A percentile compares a stretch with the other conserved stretches of the same genome.
Conservation (phyloP, 2,888 invertebrate species). For the Scaptodrosophila latifasciaeformis region DNA sequence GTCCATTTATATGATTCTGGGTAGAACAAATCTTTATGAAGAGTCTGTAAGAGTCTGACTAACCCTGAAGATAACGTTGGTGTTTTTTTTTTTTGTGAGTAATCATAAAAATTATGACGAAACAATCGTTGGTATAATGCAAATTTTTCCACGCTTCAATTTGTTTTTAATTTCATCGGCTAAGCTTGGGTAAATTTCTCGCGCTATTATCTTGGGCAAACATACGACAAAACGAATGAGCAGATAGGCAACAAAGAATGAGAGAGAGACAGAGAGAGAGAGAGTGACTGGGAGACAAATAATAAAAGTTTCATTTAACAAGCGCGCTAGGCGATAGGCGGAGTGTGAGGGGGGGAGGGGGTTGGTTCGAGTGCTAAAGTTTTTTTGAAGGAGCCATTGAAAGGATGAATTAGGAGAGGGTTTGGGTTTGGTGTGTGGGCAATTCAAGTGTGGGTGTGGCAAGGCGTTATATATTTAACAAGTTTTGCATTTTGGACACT, state of each 20-base stretch:
- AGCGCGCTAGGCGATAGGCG: constrained; percentile 9
- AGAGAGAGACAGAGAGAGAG: background rate
- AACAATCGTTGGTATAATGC: constrained; percentile 15
- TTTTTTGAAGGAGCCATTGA: too few species aligned
- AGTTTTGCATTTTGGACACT: constrained; percentile 58
- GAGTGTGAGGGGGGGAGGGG: background rate
- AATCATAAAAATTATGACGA: constrained; percentile 48
- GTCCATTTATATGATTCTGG: too few species aligned
- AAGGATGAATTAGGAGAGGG: too few species aligned
- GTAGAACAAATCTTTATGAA: too few species aligned
- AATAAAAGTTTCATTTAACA: background rate
- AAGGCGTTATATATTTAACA: constrained; percentile 41
- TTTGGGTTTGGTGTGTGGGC: background rate
- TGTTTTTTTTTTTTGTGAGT: background rate
- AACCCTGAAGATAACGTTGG: too few species aligned
- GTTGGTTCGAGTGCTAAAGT: too few species aligned
- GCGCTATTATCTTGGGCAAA: constrained; percentile 39
- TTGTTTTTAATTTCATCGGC: constrained; percentile 47
- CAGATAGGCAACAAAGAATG: too few species aligned
- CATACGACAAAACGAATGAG: constrained; percentile 16
- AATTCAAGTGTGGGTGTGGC: constrained; percentile 14
- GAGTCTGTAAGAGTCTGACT: too few species aligned
- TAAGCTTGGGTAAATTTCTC: constrained; percentile 34
- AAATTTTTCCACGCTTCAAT: constrained; percentile 58
- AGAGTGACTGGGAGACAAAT: background rate